phyloP scores from a whole-genome alignment of 2,113 vertebrate species.

The Hippotragus niger region DNA sequence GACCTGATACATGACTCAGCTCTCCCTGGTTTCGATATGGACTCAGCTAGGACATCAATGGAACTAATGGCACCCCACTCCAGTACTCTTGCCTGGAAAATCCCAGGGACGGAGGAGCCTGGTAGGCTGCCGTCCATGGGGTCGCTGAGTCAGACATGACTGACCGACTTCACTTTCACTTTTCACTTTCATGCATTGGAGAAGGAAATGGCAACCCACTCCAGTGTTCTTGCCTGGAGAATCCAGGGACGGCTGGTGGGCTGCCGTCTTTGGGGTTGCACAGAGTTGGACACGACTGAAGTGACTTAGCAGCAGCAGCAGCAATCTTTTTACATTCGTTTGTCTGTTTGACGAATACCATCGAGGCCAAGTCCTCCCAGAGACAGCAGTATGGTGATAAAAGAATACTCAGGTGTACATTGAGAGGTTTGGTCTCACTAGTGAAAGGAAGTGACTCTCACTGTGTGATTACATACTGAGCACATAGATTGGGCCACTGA shows the following conservation, averaged over 20 bases:
- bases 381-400: neutral
- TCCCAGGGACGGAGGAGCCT: no score
- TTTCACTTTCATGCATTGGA: no score
- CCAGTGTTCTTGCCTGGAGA: no score
- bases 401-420: neutral
- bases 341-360: neutral
- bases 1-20: neutral
- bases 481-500: neutral
- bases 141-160: no score
- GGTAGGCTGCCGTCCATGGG: no score
- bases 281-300: no score
- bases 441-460: neutral
- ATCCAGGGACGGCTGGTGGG: accelerated
- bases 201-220: no score
- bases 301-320: no score
- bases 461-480: neutral
- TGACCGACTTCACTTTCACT: no score
- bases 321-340: neutral
- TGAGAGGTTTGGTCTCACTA: neutral
- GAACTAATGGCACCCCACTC: neutral
- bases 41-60: neutral
- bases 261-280: accelerated
- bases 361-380: neutral
- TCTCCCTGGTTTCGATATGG: neutral
- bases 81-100: no score